phyloP scores from a whole-genome alignment of 2,113 vertebrate species.

The Seriola dumerili region DNA sequence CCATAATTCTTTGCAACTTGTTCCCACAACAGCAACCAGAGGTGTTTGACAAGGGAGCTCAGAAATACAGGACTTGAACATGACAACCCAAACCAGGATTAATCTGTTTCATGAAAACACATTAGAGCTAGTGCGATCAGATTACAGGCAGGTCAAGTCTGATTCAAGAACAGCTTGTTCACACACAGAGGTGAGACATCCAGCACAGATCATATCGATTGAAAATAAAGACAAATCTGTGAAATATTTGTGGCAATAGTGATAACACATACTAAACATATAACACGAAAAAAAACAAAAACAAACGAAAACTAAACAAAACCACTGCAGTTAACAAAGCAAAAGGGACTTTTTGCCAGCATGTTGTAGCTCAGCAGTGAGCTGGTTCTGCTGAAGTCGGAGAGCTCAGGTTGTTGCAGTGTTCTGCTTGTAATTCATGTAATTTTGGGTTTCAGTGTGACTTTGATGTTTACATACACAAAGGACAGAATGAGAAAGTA shows the following conservation, averaged over 20 bases:
- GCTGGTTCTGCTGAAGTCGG: too few species aligned
- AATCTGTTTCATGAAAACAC: background rate
- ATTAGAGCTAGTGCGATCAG: background rate
- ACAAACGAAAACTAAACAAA: too few species aligned
- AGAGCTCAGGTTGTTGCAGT: too few species aligned
- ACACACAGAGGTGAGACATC: background rate
- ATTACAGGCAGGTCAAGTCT: too few species aligned
- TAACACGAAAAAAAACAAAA: too few species aligned
- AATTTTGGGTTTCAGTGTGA: too few species aligned
- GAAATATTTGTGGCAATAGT: background rate
- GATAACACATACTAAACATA: background rate
- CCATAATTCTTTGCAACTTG: too few species aligned
- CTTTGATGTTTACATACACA: too few species aligned
- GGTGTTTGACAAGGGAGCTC: background rate
- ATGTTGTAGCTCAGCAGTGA: too few species aligned
- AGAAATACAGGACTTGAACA: background rate
- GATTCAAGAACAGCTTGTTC: slow-evolving; percentile 1
- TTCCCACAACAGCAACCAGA: background rate
- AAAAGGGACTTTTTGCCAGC: background rate
- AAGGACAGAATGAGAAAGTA: too few species aligned
- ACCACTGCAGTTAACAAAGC: too few species aligned
- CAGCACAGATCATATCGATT: background rate
- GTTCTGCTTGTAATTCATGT: too few species aligned
- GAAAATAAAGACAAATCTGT: background rate
- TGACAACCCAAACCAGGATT: background rate